Base-by-base conservation (phyloP, 2,113 vertebrate genomes). In the Helogale parvula region DNA sequence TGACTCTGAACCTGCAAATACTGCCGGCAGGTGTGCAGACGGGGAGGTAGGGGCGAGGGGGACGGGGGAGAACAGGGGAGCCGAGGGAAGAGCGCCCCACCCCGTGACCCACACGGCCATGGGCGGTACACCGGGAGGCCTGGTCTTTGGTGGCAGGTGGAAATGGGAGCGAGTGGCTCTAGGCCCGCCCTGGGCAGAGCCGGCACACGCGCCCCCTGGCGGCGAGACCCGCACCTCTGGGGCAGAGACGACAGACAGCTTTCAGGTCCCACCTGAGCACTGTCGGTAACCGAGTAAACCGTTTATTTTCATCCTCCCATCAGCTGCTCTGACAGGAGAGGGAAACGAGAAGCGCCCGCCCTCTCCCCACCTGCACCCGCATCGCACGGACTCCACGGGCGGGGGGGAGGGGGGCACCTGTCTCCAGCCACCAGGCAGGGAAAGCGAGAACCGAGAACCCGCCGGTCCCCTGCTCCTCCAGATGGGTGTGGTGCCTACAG, bases 71-170 rank as follows among this genome's bases (percentile, higher is more conserved):
- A n/a, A 69, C 17, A 17, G n/a, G 69, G 45, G 57, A 12, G n/a
- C 6, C 14, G 5, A 25, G 63, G 35, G 12, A 45, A 9, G 27
- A 3, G 35, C 7, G 1, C 17, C 16, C 31, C 50, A 4, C 35
- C 23, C 35, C 12, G 0, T 10, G 7, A 38, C 7, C 1, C 35
- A 3, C 7, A 0, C 27, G 2, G 69, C 69, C 74, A 2, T 2
- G 45, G 38, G 88, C 54, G 47, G 31, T 3, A 41, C 16, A 35
- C 29, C 9, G 52, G 9, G 15, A 23, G 77, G 66, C 45, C 29
- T 33, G 9, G 31, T 27, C 69, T 69, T 83, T 23, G 0, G 35
- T 31, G 35, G 77, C 4, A 7, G 7, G 13, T 16, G 33, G 60
- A 31, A 57, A 57, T 31, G 71, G 21, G 50, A 47, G 60, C 7